Percentiles rank a stretch among this genome's conserved stretches.
These are phyloP conservation scores for Ambastaia sidthimunki DNA, from an alignment of 2,797 vertebrate species.

Conservation along the genomic window DNA sequence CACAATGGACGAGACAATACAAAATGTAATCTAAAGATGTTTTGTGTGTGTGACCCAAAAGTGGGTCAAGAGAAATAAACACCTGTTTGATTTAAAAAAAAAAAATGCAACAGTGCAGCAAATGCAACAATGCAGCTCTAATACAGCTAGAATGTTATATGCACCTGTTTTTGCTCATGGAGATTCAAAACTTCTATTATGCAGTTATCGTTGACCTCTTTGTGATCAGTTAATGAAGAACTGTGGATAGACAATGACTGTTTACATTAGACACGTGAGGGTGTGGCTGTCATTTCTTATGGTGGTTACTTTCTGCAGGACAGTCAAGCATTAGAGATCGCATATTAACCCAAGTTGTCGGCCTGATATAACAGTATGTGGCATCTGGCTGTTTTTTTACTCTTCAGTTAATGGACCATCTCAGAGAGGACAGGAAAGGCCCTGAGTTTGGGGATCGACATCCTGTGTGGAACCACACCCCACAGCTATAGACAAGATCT, in stretches of 20 bases:
- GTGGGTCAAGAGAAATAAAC: background rate
- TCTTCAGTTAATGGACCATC: background rate
- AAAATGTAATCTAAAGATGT: background rate
- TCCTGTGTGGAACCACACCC: conserved; percentile 70
- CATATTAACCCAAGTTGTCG: background rate
- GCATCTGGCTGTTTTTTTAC: background rate
- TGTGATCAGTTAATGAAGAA: background rate
- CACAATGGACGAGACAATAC: background rate
- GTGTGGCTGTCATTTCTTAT: background rate
- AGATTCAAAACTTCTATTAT: background rate
- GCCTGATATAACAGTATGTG: background rate
- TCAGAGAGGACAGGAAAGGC: conserved; percentile 71
- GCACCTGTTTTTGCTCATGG: background rate
- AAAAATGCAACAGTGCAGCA: background rate
- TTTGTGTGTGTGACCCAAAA: background rate
- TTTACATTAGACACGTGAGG: background rate
- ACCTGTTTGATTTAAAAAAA: background rate
- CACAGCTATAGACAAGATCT: conserved; percentile 66
- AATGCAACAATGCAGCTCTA: background rate
- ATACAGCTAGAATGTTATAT: background rate
- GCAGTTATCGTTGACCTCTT: background rate
- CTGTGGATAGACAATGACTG: background rate
- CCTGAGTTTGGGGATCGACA: conserved; percentile 60
- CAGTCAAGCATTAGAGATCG: background rate
- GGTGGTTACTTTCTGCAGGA: background rate